phyloP scores from a whole-genome alignment of 2,888 invertebrate species.

The Leptopilina syphax region DNA sequence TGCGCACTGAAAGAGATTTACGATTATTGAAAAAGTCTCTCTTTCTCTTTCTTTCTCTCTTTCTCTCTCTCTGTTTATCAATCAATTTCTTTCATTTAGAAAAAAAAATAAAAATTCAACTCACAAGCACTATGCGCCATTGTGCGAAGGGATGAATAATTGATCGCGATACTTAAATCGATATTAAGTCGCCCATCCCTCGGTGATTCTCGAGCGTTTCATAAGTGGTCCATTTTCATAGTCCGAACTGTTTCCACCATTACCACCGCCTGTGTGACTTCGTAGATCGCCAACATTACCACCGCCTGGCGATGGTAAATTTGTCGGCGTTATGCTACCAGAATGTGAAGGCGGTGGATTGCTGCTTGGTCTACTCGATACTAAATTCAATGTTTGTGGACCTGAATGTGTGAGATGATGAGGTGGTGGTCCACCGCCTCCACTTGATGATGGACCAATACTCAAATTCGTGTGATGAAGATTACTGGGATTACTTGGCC shows the following conservation, averaged over 20 bases:
- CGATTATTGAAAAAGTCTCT: conserved; percentile 3
- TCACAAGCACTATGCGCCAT: conserved; percentile 67
- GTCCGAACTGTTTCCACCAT: conserved; percentile 77
- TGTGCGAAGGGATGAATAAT: conserved; percentile 58
- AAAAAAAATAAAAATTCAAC: conserved; percentile 52
- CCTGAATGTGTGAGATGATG: conserved; percentile 70
- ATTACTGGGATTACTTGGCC: conserved; percentile 77
- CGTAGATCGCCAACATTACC: conserved; percentile 78
- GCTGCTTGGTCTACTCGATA: conserved; percentile 72
- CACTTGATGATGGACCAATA: conserved; percentile 71
- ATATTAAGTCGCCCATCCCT: conserved; percentile 94
- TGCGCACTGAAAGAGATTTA: conserved; percentile 40
- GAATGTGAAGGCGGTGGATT: conserved; percentile 75
- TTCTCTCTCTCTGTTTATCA: too few relatives aligned
- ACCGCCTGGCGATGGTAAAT: conserved; percentile 82
- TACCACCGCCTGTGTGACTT: conserved; percentile 78
- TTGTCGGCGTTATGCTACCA: conserved; percentile 91
- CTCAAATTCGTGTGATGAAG: conserved; percentile 76
- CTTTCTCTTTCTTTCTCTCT: not conserved
- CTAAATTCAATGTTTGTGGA: conserved; percentile 71
- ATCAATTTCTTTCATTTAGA: not conserved
- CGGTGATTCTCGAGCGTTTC: conserved; percentile 92
- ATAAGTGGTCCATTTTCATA: conserved; percentile 83
- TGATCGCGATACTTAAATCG: conserved; percentile 35
- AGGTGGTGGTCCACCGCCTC: conserved; percentile 67